A percentile compares a stretch with the other conserved stretches of the same genome.
Evolutionary conservation across 2,888 invertebrate genomes (phyloP).

Genomic region (Chrysolina oricalcia): DNA sequence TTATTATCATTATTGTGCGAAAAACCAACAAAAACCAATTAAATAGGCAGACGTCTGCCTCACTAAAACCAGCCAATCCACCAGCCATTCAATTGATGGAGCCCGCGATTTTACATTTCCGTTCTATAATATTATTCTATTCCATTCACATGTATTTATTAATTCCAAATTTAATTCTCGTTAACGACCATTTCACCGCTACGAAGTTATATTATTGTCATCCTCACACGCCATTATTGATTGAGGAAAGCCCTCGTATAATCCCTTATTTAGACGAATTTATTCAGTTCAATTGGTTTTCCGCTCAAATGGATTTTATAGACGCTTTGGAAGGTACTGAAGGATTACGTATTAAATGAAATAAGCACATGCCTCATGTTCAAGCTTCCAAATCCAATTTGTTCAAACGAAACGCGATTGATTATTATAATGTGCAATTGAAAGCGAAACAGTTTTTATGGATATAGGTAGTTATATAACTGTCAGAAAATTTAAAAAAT

Average conservation of each 20-base stretch:
- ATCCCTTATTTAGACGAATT: conserved; percentile 44
- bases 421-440: conserved; percentile 9
- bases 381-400: neutral
- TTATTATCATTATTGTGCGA: too few species aligned
- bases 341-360: conserved; percentile 20
- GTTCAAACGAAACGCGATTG: neutral
- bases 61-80: too few species aligned
- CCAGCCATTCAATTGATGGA: too few species aligned
- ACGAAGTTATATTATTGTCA: conserved; percentile 22
- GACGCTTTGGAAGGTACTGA: conserved; percentile 13
- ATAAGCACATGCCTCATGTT: conserved; percentile 3
- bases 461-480: neutral
- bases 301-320: conserved; percentile 41
- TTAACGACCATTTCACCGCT: conserved; percentile 5
- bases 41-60: too few species aligned
- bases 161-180: neutral
- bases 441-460: neutral
- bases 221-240: conserved; percentile 18
- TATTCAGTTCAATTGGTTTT: conserved; percentile 47
- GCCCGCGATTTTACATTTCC: too few species aligned
- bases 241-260: conserved; percentile 12
- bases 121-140: neutral
- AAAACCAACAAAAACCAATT: too few species aligned
- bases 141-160: neutral
- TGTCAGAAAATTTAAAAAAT: too few species aligned